Percentiles rank a stretch among this genome's conserved stretches.
Conservation (phyloP, 1,140 invertebrate species). For the Anadara kagoshimensis region DNA sequence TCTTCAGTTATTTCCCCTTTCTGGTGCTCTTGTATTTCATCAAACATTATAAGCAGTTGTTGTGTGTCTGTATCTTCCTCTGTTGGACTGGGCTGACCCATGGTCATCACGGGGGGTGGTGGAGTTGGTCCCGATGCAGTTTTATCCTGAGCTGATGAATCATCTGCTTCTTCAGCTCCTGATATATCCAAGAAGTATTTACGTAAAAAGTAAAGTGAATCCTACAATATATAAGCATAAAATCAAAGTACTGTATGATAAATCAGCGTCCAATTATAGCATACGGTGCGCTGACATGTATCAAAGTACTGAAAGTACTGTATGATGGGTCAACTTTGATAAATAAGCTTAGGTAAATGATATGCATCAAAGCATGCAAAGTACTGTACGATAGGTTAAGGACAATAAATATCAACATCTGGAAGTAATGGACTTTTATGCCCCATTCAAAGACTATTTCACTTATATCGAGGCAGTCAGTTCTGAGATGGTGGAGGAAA, state of each 20-base stretch:
- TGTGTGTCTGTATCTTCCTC: conserved; percentile 44
- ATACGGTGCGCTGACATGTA: too few species aligned
- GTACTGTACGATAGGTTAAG: too few species aligned
- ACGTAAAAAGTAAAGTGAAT: conserved; percentile 91
- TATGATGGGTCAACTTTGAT: background rate
- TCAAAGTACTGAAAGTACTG: background rate
- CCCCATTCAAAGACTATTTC: too few species aligned
- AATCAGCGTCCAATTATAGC: too few species aligned
- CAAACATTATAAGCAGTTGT: conserved; percentile 65
- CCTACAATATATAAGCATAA: conserved; percentile 72
- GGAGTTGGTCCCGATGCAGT: conserved; percentile 24
- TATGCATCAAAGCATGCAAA: too few species aligned
- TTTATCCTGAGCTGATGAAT: conserved; percentile 4
- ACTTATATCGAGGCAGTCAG: too few species aligned
- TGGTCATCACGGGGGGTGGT: conserved; percentile 55
- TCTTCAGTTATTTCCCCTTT: background rate
- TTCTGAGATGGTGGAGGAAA: too few species aligned
- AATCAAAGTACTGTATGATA: too few species aligned
- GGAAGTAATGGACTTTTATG: too few species aligned
- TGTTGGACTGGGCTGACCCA: conserved; percentile 30
- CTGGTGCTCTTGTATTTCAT: conserved; percentile 49
- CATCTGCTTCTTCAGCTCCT: conserved; percentile 34
- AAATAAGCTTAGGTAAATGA: background rate
- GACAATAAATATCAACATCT: too few species aligned
- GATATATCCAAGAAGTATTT: conserved; percentile 85